Percentiles rank a stretch among this genome's conserved stretches.
phyloP scores from a whole-genome alignment of 2,888 invertebrate genomes.

The Clostera curtula region DNA sequence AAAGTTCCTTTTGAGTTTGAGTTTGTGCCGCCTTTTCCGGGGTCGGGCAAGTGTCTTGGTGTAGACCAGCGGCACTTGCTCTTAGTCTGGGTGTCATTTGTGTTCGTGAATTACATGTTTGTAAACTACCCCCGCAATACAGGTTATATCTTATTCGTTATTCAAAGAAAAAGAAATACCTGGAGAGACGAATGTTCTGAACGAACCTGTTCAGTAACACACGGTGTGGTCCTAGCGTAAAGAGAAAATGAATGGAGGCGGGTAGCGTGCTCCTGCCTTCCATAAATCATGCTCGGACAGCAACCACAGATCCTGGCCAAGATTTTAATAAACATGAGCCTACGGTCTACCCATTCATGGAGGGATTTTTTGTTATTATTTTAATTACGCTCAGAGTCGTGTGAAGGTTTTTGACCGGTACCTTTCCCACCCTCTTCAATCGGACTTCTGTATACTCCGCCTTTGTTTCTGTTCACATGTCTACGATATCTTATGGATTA shows the following conservation, averaged over 20 bases:
- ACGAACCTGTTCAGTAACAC: too few relatives aligned
- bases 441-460: slow-evolving; percentile 13
- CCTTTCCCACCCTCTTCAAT: slow-evolving; percentile 18
- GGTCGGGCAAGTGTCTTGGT: too few relatives aligned
- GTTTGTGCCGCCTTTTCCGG: too few relatives aligned
- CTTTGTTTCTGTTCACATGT: not conserved
- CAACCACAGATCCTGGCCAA: slow-evolving; percentile 46
- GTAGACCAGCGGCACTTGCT: too few relatives aligned
- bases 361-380: slow-evolving; percentile 50
- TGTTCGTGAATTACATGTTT: too few relatives aligned
- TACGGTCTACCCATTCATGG: slow-evolving; percentile 63
- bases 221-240: slow-evolving; percentile 30
- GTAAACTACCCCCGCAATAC: too few relatives aligned
- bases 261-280: slow-evolving; percentile 38
- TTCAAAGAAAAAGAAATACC: too few relatives aligned
- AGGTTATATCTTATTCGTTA: too few relatives aligned
- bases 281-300: slow-evolving; percentile 62
- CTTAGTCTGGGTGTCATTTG: too few relatives aligned
- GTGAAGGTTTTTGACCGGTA: slow-evolving; percentile 41
- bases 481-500: too few relatives aligned
- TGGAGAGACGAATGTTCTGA: too few relatives aligned
- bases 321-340: slow-evolving; percentile 70
- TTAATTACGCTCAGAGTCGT: slow-evolving; percentile 61
- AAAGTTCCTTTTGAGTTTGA: too few relatives aligned
- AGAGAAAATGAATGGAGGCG: slow-evolving; percentile 71